Conservation (phyloP, 1,140 invertebrate species). For the Nephila pilipes region DNA sequence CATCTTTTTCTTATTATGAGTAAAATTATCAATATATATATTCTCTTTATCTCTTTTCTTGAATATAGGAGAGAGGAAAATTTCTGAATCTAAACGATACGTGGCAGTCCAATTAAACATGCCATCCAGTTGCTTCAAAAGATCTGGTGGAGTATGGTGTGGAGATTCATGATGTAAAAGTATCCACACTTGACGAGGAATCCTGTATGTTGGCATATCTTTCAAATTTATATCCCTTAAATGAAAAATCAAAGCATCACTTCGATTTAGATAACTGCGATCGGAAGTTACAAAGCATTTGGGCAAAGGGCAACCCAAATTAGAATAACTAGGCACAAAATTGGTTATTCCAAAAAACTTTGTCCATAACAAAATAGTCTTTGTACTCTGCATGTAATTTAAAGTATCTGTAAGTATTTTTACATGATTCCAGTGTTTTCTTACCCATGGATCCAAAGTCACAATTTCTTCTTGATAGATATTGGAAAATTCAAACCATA, state of each 20-base stretch:
- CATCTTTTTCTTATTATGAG: slow-evolving; percentile 77
- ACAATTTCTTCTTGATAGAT: background rate
- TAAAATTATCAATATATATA: background rate
- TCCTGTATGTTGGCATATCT: slow-evolving; percentile 80
- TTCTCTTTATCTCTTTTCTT: slow-evolving; percentile 40
- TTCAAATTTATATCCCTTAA: slow-evolving; percentile 76
- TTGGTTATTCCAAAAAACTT: slow-evolving; percentile 73
- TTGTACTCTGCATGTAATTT: background rate
- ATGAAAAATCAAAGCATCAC: slow-evolving; percentile 78
- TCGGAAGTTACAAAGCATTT: slow-evolving; percentile 77
- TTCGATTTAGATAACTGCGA: slow-evolving; percentile 60
- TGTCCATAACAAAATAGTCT: slow-evolving; percentile 76
- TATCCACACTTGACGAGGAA: slow-evolving; percentile 78
- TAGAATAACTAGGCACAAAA: slow-evolving; percentile 68
- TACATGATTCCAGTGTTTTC: slow-evolving; percentile 67
- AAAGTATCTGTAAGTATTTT: slow-evolving; percentile 36
- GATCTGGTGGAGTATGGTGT: slow-evolving; percentile 75
- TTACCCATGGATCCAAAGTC: slow-evolving; percentile 59
- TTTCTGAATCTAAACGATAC: slow-evolving; percentile 84
- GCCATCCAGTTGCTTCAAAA: slow-evolving; percentile 68
- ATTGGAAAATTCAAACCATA: background rate
- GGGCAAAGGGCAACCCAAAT: slow-evolving; percentile 39
- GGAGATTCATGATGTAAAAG: slow-evolving; percentile 79
- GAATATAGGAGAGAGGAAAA: slow-evolving; percentile 79
- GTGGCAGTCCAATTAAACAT: slow-evolving; percentile 86